Conservation (phyloP, 2,888 invertebrate genomes). For the Nomada flava region DNA sequence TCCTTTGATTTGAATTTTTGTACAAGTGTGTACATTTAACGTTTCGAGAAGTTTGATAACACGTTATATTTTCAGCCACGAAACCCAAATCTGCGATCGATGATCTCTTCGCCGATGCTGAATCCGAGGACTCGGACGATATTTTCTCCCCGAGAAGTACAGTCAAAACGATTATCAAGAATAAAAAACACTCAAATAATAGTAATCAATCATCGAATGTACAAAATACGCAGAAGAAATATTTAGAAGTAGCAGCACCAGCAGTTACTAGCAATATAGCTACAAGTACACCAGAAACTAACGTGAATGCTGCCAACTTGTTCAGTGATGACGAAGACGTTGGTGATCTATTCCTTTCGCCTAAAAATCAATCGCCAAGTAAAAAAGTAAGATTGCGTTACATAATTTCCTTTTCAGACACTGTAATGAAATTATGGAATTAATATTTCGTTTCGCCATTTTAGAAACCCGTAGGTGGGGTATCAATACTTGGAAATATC, state of each 20-base stretch:
- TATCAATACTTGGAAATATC: constrained; percentile 86
- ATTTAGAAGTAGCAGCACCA: constrained; percentile 65
- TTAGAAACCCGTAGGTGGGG: constrained; percentile 88
- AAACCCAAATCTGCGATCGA: constrained; percentile 82
- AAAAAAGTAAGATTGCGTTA: constrained; percentile 57
- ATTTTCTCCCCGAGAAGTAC: constrained; percentile 79
- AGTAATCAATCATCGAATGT: constrained; percentile 32
- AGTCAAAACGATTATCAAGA: constrained; percentile 63
- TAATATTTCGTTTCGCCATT: constrained; percentile 54
- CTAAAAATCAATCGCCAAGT: constrained; percentile 63
- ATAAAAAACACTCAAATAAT: constrained; percentile 34
- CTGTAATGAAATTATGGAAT: background rate
- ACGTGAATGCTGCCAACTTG: constrained; percentile 68
- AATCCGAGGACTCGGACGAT: constrained; percentile 82
- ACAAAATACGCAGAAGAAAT: constrained; percentile 51
- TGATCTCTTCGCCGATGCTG: constrained; percentile 81
- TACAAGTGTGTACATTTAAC: background rate
- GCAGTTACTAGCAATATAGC: constrained; percentile 64
- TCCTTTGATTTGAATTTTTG: constrained; percentile 2
- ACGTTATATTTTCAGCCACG: constrained; percentile 70
- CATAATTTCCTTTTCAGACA: background rate
- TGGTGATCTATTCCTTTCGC: constrained; percentile 73
- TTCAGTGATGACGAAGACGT: constrained; percentile 78
- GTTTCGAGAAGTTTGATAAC: background rate
- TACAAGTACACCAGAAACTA: constrained; percentile 77